These are phyloP conservation scores for Lasioglossum figueresi DNA, from an alignment of 2,888 invertebrate genomes.

Conservation along the genomic window DNA sequence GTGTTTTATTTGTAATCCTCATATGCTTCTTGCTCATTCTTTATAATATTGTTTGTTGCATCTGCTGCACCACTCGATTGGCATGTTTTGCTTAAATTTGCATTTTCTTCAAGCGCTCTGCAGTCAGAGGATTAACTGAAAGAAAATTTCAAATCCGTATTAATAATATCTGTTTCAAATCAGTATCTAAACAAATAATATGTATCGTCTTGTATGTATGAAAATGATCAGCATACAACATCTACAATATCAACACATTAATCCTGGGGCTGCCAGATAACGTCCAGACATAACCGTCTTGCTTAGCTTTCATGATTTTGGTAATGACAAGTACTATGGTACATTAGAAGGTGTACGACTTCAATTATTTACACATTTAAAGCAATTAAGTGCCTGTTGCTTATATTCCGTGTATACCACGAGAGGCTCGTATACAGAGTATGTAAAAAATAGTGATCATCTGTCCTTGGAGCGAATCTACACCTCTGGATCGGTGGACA, in stretches of 20 bases:
- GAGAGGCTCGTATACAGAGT: not conserved
- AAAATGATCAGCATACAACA: not conserved
- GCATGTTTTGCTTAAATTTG: not conserved
- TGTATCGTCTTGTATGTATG: not conserved
- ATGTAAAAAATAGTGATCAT: too few species aligned
- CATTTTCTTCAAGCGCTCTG: not conserved
- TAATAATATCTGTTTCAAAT: not conserved
- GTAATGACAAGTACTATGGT: not conserved
- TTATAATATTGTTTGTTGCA: not conserved
- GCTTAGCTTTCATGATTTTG: not conserved
- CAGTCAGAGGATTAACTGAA: not conserved
- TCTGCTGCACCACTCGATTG: not conserved
- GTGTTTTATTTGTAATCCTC: not conserved
- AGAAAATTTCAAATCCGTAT: not conserved
- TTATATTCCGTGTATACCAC: not conserved
- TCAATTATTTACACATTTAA: not conserved
- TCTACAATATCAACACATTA: not conserved
- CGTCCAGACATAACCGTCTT: not conserved
- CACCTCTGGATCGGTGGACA: too few species aligned
- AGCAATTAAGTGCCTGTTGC: not conserved
- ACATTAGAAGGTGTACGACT: not conserved
- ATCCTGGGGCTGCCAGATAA: not conserved
- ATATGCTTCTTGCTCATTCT: not conserved
- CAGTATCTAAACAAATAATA: not conserved
- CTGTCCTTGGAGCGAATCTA: too few species aligned